Evolutionary conservation across 2,113 vertebrate species (phyloP), one percentile per base, ranked within the genome.

Genomic region (Anolis carolinensis): DNA sequence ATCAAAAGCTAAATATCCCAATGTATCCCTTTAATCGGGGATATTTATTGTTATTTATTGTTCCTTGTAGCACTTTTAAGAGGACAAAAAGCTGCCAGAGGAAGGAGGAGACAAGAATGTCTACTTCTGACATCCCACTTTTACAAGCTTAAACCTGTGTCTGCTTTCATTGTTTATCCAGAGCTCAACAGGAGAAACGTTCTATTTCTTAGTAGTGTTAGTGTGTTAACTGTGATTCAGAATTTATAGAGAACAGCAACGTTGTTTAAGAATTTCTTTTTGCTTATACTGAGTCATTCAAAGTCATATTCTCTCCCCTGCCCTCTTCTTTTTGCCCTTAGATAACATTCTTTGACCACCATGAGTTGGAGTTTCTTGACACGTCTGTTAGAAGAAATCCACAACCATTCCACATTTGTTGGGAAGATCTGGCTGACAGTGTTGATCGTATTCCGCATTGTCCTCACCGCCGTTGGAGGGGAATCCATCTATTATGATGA

Each of bases 331-430:
- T 94, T 92, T 90, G 93, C 97, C 95, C 34, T 95, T 93, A 91
- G 93, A 93, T 94, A 83, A 20, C 36, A 20, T 44, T 30, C 5
- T 25, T 91, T 86, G 83, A 74, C 94, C 98, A 97, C 96, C 96
- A 99, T 99, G 99, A 99, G 98, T 94, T 99, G 99, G 99, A 99
- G 98, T 96, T 99, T 99, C 95, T 97, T 99, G 96, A 99, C 98
- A 39, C 98, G 98, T 88, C 97, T 99, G 93, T 96, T 99, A 93
- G 98, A 99, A 96, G 99, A 99, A 96, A 99, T 99, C 96, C 98
- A 99, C 97, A 98, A 99, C 95, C 99, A 99, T 91, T 99, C 99
- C 86, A 99, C 99, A 30, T 99, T 99, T 87, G 98, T 99, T 89
- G 98, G 99, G 94, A 99, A 99, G 95, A 98, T 99, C 96, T 99